Conservation (phyloP, 2,888 invertebrate genomes). For the Rotaria socialis region DNA sequence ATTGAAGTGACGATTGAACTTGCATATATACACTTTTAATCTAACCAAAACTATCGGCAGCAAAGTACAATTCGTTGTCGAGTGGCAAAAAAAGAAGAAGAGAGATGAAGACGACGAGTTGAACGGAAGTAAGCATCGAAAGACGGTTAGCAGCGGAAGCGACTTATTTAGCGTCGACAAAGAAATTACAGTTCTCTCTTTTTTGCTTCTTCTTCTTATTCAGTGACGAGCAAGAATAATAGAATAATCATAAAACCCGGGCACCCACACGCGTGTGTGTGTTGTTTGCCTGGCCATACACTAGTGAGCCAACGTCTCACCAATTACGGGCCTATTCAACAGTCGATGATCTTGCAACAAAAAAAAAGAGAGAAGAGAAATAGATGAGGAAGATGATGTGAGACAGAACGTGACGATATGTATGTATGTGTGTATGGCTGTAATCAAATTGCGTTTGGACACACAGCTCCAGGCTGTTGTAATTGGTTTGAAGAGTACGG, state of each 20-base stretch:
- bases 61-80: constrained; percentile 26
- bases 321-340: constrained; percentile 26
- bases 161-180: constrained; percentile 32
- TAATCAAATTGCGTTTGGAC: constrained; percentile 32
- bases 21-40: not conserved
- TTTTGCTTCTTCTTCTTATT: constrained; percentile 17
- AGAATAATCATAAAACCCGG: constrained; percentile 26
- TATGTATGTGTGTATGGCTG: constrained; percentile 29
- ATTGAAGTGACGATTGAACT: constrained; percentile 27
- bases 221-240: constrained; percentile 28
- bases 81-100: not conserved
- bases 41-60: constrained; percentile 5
- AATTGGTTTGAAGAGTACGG: constrained; percentile 30
- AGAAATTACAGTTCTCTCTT: constrained; percentile 29
- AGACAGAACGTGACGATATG: constrained; percentile 29
- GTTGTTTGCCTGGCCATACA: constrained; percentile 29
- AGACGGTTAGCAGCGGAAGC: constrained; percentile 29
- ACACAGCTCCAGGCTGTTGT: constrained; percentile 35
- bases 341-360: constrained; percentile 28
- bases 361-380: not conserved
- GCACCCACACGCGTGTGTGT: not conserved
- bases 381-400: constrained; percentile 12
- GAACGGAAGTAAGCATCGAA: constrained; percentile 26
- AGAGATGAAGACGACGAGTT: constrained; percentile 26
- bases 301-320: constrained; percentile 16